phyloP scores from a whole-genome alignment of 2,113 vertebrate genomes.

The Mungos mungo region DNA sequence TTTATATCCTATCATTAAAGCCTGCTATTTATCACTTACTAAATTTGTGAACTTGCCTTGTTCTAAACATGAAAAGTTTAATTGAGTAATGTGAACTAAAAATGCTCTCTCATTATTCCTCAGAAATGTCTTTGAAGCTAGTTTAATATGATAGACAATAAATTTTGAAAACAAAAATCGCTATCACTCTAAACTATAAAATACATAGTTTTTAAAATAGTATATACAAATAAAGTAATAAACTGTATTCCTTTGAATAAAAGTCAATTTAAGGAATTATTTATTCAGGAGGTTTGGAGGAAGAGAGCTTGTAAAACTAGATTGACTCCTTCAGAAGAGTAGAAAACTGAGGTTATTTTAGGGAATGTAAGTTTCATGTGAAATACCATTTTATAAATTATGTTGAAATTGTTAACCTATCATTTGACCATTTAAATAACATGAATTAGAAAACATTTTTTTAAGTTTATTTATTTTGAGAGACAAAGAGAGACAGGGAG shows the following conservation, averaged over 20 bases:
- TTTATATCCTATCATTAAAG: background rate
- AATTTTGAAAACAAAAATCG: background rate
- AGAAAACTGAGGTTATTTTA: slow-evolving; percentile 29
- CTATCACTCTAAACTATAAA: background rate
- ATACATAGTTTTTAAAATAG: slow-evolving; percentile 2
- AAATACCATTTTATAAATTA: slow-evolving; percentile 37
- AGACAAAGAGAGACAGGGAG: too few species aligned
- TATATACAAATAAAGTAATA: background rate
- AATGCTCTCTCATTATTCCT: background rate
- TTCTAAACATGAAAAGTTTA: background rate
- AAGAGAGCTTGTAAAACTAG: background rate
- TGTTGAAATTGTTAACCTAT: background rate
- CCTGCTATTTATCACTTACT: background rate
- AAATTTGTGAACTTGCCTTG: background rate
- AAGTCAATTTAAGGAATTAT: slow-evolving; percentile 1
- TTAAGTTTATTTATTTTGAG: too few species aligned
- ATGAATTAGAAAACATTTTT: background rate
- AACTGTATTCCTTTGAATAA: background rate
- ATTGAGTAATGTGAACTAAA: background rate
- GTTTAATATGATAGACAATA: background rate
- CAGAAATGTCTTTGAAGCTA: background rate
- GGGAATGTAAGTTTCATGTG: background rate
- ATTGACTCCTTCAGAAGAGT: background rate
- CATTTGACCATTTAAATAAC: slow-evolving; percentile 1
- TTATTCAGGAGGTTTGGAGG: background rate